phyloP scores from a whole-genome alignment of 1,140 invertebrate species.

The Drosophila oshimai region DNA sequence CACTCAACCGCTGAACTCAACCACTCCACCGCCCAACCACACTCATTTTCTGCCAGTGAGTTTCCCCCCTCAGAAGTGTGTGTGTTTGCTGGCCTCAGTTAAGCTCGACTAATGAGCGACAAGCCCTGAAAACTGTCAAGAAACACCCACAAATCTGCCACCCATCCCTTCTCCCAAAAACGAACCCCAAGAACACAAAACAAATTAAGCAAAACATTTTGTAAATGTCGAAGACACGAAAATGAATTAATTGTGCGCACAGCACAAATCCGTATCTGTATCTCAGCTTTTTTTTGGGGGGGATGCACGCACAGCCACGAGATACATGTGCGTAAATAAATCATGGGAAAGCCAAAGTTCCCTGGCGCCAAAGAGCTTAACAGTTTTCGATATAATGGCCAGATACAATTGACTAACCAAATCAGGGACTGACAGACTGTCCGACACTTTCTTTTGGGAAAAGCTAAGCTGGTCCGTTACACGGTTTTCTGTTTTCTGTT shows the following conservation, averaged over 20 bases:
- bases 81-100: conserved; percentile 33
- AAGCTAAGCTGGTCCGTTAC: conserved; percentile 56
- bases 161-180: background rate
- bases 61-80: conserved; percentile 7
- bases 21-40: conserved; percentile 1
- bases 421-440: conserved; percentile 27
- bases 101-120: conserved; percentile 75
- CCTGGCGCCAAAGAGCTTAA: conserved; percentile 69
- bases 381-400: conserved; percentile 7
- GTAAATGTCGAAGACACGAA: conserved; percentile 71
- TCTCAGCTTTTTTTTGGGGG: conserved; percentile 5
- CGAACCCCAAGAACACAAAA: conserved; percentile 41
- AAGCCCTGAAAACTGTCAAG: conserved; percentile 74
- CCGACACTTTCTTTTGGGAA: conserved; percentile 65
- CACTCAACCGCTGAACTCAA: background rate
- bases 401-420: conserved; percentile 33
- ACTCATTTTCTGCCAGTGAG: conserved; percentile 25
- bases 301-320: conserved; percentile 12
- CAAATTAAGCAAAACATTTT: conserved; percentile 80
- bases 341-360: conserved; percentile 53
- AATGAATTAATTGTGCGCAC: conserved; percentile 68
- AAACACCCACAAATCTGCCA: conserved; percentile 61
- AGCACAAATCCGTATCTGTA: conserved; percentile 11
- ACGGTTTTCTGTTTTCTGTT: conserved; percentile 38
- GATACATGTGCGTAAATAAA: conserved; percentile 71